Base-by-base conservation (phyloP, 1,140 invertebrate genomes). In the Magallana angulata region DNA sequence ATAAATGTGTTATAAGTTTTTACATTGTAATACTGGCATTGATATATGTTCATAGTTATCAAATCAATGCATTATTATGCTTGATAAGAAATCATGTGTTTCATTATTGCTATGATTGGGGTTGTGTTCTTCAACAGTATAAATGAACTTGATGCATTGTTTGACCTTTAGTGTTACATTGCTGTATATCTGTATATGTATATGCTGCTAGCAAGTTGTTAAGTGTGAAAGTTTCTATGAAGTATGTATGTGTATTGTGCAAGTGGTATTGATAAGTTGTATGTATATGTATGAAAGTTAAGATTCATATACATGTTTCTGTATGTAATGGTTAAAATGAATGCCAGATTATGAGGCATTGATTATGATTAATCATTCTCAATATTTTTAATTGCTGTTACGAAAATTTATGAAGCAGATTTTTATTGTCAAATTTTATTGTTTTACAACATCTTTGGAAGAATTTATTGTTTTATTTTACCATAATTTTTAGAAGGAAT, bases 381-480 rank as follows among this genome's bases (percentile, higher is more conserved):
- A n/a, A 18, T n/a, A 24, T 8, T 18, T 71, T 71, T 18, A 18
- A 71, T 76, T 76, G 36, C 24, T 36, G 68, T 76, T 18, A 30
- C 30, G 24, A 76, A 18, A 76, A 30, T 36, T 76, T 76, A 76
- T 36, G 24, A 30, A 76, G 68, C 18, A 76, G 36, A 76, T 76
- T 76, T 76, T 36, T 76, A 76, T 24, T 76, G 12, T 36, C 11
- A 76, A 30, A 8, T 76, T 76, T 76, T 76, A 76, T 30, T 76
- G 24, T 76, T 64, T 76, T 76, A 76, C 36, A 30, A 30, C 7
- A 36, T 30, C 18, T 76, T 76, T 76, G 5, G 68, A 76, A 12
- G 24, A 76, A 76, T 76, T 76, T 76, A 76, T 76, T 24, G 36
- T 76, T 76, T 71, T 76, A 76, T 30, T 12, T 76, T 8, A 36